phyloP scores from a whole-genome alignment of 53 echinoderm and acorn worm genomes.

The Actinopyga echinites region DNA sequence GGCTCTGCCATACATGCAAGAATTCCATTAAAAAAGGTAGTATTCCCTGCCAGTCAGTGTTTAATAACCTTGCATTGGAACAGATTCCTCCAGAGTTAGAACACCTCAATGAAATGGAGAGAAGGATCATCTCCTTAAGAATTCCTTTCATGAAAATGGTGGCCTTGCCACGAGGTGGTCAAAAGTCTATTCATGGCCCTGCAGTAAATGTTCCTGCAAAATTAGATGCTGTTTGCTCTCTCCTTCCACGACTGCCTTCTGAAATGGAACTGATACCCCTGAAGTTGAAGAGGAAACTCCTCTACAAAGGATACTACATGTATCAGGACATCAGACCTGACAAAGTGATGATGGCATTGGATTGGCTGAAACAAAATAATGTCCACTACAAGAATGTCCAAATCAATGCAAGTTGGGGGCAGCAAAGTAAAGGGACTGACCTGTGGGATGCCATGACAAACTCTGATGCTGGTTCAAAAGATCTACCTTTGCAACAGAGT shows the following conservation, averaged over 20 bases:
- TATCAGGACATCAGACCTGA: conserved; percentile 20
- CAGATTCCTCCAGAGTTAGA: conserved; percentile 30
- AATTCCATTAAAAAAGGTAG: background rate
- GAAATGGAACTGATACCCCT: conserved; percentile 32
- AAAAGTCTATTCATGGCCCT: conserved; percentile 30
- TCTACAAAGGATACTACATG: conserved; percentile 16
- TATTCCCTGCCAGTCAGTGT: conserved; percentile 28
- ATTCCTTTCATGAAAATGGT: conserved; percentile 52
- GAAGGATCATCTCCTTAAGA: conserved; percentile 29
- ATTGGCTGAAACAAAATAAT: conserved; percentile 8
- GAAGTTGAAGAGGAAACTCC: conserved; percentile 31
- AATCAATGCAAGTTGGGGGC: conserved; percentile 33
- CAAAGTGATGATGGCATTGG: background rate
- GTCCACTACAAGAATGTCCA: background rate
- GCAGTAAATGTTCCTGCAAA: conserved; percentile 46
- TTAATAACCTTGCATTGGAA: conserved; percentile 9
- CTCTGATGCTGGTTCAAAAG: background rate
- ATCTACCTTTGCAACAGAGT: background rate
- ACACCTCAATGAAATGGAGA: conserved; percentile 5
- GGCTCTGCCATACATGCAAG: conserved; percentile 42
- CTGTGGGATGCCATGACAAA: conserved; percentile 13
- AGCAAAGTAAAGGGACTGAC: conserved; percentile 9
- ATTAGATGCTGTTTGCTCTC: conserved; percentile 13
- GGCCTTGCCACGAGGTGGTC: conserved; percentile 39
- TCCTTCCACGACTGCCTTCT: conserved; percentile 32